Evolutionary conservation across 92 coral and sea anemone genomes (phyloP), one percentile per base, ranked within the genome.

Genomic region (Muricea muricata): DNA sequence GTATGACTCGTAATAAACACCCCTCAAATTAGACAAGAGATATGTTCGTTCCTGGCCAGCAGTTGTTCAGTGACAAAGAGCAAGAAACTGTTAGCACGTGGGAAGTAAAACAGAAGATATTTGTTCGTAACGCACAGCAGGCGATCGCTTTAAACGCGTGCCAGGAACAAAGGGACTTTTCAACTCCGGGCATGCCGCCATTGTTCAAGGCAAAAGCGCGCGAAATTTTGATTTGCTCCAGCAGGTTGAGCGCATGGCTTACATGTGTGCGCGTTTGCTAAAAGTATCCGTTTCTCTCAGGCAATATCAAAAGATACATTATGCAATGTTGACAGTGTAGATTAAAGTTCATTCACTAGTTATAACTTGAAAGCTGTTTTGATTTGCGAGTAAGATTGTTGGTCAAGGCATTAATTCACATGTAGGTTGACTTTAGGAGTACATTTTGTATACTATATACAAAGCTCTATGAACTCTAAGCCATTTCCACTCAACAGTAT

Each of bases 181-280:
- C 11, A 40, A 24, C 14, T 30, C 2, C 54, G 13, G 7, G 21
- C 56, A 73, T 45, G 56, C 8, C 32, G 12, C 57, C 28, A 70
- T 37, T 70, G 50, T 63, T 28, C 5, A 6, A 5, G 15, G 30
- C 5, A 73, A 73, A 73, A 17, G 60, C 79, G 79, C 79, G 79
- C 79, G 57, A 73, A 68, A 39, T 73, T 73, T 73, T 14, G 79
- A 73, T 41, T 41, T 73, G 79, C 32, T 73, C 10, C 79, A 34
- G 29, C 54, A 39, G 48, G 3, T 28, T 2, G 10, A 17, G 13
- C 12, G 41, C 71, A 65, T 34, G 71, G 71, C n/a, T 4, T 18
- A 15, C 71, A 20, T 17, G 24, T 37, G 42, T 37, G 9, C 61
- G n/a, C 61, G 61, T 17, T 54, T 54, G 61, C 42, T 37, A 4